These are phyloP conservation scores for Pseudachorutes palmiensis DNA, from an alignment of 1,140 invertebrate species.

Conservation along the genomic window DNA sequence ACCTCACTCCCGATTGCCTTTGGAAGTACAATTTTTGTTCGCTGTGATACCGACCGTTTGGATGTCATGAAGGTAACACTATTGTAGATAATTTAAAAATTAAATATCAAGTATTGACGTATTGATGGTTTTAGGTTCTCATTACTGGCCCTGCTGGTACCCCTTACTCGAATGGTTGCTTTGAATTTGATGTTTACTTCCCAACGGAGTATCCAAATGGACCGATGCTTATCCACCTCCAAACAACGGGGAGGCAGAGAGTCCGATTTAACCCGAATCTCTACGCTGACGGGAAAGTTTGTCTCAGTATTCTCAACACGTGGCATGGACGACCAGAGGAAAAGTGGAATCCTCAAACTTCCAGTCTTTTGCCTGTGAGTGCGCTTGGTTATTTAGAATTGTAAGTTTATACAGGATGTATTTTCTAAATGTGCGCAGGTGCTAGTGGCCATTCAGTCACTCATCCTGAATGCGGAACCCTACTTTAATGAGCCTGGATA, in stretches of 20 bases:
- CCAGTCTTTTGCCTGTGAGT: slow-evolving; percentile 78
- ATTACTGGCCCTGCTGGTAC: slow-evolving; percentile 86
- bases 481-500: slow-evolving; percentile 98
- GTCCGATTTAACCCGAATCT: slow-evolving; percentile 96
- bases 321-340: slow-evolving; percentile 98
- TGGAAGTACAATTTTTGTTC: slow-evolving; percentile 89
- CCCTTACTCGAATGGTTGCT: slow-evolving; percentile 80
- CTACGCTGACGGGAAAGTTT: slow-evolving; percentile 95
- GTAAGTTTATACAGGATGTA: neutral
- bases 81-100: slow-evolving; percentile 1
- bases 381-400: slow-evolving; percentile 14
- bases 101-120: neutral
- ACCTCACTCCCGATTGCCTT: slow-evolving; percentile 86
- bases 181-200: slow-evolving; percentile 86
- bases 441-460: slow-evolving; percentile 88
- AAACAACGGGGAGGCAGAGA: slow-evolving; percentile 86
- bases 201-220: slow-evolving; percentile 73
- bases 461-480: slow-evolving; percentile 90
- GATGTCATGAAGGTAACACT: slow-evolving; percentile 82
- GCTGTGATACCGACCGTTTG: slow-evolving; percentile 85
- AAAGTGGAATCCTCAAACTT: slow-evolving; percentile 95
- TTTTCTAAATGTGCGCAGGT: slow-evolving; percentile 51
- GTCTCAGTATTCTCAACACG: slow-evolving; percentile 89
- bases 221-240: slow-evolving; percentile 67
- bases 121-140: slow-evolving; percentile 56